A percentile compares a stretch with the other conserved stretches of the same genome.
phyloP scores from a whole-genome alignment of 2,888 invertebrate genomes.

The Macrosiphum euphorbiae region DNA sequence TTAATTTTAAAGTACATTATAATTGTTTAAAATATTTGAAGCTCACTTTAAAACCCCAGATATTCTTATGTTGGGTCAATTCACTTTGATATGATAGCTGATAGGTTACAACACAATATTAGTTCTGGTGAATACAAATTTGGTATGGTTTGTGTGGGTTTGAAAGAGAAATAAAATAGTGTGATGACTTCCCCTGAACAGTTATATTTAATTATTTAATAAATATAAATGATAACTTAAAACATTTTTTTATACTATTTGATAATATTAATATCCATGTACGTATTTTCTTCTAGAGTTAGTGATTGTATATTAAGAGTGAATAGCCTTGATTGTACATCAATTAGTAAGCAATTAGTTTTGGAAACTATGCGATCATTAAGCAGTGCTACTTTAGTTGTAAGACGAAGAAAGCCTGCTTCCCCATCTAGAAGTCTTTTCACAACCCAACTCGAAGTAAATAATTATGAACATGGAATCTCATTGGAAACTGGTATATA shows the following conservation, averaged over 20 bases:
- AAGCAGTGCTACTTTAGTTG: conserved; percentile 75
- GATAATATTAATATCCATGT: background rate
- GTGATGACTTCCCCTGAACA: too few relatives aligned
- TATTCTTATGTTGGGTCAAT: background rate
- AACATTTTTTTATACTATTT: background rate
- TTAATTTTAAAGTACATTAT: too few relatives aligned
- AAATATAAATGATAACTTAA: background rate
- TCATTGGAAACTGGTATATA: conserved; percentile 83
- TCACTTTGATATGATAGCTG: background rate
- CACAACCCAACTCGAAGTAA: conserved; percentile 70
- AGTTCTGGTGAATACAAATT: background rate
- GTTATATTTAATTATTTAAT: too few relatives aligned
- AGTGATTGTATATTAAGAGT: conserved; percentile 85
- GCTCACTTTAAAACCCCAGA: background rate
- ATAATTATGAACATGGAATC: conserved; percentile 71
- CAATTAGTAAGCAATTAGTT: conserved; percentile 81
- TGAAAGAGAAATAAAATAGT: too few relatives aligned
- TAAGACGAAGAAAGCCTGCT: conserved; percentile 72
- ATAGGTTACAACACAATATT: background rate
- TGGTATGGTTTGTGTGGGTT: too few relatives aligned
- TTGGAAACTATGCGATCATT: conserved; percentile 77
- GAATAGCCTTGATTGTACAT: conserved; percentile 83
- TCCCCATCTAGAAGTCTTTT: conserved; percentile 70
- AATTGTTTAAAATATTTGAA: background rate
- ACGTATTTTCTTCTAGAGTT: conserved; percentile 72